Evolutionary conservation across 1,140 invertebrate species (phyloP).

Genomic region (Formica exsecta): DNA sequence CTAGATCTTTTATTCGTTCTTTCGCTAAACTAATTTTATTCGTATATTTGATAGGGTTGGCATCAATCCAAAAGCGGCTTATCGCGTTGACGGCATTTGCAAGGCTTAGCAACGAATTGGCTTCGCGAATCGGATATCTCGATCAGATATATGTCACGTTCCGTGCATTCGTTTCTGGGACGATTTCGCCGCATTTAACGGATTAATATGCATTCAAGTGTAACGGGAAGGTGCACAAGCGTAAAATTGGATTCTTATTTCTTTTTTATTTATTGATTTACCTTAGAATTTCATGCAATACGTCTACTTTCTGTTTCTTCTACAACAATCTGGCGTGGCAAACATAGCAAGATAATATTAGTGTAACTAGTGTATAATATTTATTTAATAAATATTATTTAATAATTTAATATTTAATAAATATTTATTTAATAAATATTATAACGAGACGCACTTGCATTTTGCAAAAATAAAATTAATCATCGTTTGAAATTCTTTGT

Average conservation of each 20-base stretch:
- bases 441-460: background rate
- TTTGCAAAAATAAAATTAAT: background rate
- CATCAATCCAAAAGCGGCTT: slow-evolving; percentile 46
- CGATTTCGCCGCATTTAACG: slow-evolving; percentile 62
- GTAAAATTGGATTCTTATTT: slow-evolving; percentile 65
- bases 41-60: slow-evolving; percentile 31
- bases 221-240: slow-evolving; percentile 41
- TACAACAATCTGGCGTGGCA: background rate
- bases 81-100: slow-evolving; percentile 38
- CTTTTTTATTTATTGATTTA: background rate
- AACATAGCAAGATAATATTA: background rate
- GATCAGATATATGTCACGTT: slow-evolving; percentile 29
- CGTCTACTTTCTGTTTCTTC: background rate
- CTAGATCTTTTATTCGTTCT: slow-evolving; percentile 32
- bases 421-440: background rate
- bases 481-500: background rate
- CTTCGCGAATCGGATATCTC: slow-evolving; percentile 61
- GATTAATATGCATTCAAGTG: slow-evolving; percentile 69
- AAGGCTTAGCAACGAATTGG: slow-evolving; percentile 54
- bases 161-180: slow-evolving; percentile 43
- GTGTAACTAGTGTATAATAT: too few species aligned
- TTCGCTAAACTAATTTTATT: slow-evolving; percentile 29
- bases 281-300: background rate
- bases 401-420: background rate
- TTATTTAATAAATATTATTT: background rate